Evolutionary conservation across 92 coral and sea anemone species (phyloP).

Genomic region (Parazoanthus swiftii): DNA sequence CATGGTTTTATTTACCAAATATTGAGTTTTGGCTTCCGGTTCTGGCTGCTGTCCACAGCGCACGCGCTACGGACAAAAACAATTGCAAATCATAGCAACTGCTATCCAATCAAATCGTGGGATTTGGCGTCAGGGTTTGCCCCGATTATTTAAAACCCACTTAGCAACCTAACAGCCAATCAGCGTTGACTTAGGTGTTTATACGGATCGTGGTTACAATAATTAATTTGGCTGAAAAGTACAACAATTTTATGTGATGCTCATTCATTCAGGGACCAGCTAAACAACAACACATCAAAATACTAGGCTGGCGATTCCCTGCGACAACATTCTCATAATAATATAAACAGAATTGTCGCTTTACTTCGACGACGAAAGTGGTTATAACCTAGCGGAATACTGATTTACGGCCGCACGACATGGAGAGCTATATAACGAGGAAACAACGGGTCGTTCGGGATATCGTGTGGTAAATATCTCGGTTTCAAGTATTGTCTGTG

Average conservation of each 20-base stretch:
- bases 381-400: neutral
- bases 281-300: slow-evolving; percentile 8
- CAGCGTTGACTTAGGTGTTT: slow-evolving; percentile 71
- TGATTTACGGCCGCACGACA: neutral
- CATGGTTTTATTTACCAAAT: slow-evolving; percentile 42
- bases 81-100: slow-evolving; percentile 80
- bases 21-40: neutral
- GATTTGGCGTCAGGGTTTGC: slow-evolving; percentile 75
- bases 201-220: slow-evolving; percentile 71
- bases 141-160: slow-evolving; percentile 46
- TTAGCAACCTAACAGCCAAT: slow-evolving; percentile 83
- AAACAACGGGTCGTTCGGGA: neutral
- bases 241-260: slow-evolving; percentile 61
- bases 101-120: slow-evolving; percentile 54
- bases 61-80: slow-evolving; percentile 69
- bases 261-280: slow-evolving; percentile 59
- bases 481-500: neutral
- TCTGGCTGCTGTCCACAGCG: slow-evolving; percentile 35
- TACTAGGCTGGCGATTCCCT: neutral
- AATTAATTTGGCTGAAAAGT: slow-evolving; percentile 63
- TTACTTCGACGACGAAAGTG: neutral
- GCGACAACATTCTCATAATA: neutral
- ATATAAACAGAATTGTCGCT: neutral
- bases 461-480: neutral
- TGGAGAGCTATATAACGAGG: neutral